Percentiles rank a stretch among this genome's conserved stretches.
Conservation (phyloP, 2,797 vertebrate species). For the Rhynchonycteris naso region DNA sequence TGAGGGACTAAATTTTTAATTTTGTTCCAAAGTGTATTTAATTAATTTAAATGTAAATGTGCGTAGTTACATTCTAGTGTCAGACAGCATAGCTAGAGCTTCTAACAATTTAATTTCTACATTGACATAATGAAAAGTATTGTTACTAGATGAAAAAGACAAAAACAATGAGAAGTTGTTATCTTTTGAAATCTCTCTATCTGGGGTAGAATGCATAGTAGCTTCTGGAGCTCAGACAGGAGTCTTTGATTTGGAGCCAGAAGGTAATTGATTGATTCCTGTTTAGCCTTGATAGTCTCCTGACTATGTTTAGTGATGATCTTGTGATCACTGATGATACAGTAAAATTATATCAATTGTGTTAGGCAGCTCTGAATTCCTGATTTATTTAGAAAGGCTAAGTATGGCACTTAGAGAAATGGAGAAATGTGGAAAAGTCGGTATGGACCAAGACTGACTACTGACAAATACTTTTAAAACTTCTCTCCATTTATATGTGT, state of each 20-base stretch:
- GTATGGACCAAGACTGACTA: neutral
- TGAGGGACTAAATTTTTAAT: neutral
- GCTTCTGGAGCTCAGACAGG: neutral
- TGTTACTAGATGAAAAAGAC: neutral
- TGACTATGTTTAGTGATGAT: neutral
- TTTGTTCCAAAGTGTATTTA: conserved; percentile 25
- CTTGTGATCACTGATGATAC: neutral
- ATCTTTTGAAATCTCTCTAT: neutral
- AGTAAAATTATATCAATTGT: neutral
- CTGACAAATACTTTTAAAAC: neutral
- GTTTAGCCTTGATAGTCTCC: neutral
- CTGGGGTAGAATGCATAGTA: neutral
- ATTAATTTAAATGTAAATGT: neutral
- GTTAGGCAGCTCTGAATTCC: neutral
- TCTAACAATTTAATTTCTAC: neutral
- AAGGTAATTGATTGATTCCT: neutral
- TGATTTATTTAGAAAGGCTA: conserved; percentile 7
- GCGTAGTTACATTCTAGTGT: neutral
- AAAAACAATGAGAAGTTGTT: neutral
- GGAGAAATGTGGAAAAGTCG: neutral
- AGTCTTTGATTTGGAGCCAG: neutral
- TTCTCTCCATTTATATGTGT: neutral
- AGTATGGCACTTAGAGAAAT: neutral
- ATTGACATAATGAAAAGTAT: neutral
- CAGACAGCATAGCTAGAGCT: neutral